Evolutionary conservation across 2,888 invertebrate species (phyloP).

Genomic region (Pycnomerus fuliginosus): DNA sequence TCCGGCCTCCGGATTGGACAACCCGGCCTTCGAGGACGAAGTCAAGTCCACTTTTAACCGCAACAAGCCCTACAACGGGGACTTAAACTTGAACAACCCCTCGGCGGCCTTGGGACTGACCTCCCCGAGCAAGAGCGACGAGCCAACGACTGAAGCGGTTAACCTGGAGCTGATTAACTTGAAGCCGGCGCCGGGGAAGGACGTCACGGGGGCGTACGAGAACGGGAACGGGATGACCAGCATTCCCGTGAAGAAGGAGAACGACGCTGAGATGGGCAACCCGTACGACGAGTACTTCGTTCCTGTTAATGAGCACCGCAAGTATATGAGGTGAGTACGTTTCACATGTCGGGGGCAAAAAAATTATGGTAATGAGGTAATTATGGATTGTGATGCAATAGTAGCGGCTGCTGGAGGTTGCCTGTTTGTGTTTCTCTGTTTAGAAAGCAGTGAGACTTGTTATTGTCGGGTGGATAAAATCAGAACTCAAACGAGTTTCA

Average conservation of each 20-base stretch:
- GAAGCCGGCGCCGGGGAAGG: slow-evolving; percentile 60
- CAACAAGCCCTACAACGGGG: slow-evolving; percentile 47
- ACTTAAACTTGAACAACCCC: slow-evolving; percentile 35
- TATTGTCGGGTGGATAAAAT: no score
- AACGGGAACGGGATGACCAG: slow-evolving; percentile 45
- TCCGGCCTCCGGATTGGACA: slow-evolving; percentile 51
- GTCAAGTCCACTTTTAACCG: slow-evolving; percentile 47
- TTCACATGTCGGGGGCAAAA: no score
- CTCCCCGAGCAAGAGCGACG: slow-evolving; percentile 41
- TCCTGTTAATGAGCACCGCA: slow-evolving; percentile 80
- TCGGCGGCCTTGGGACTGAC: slow-evolving; percentile 38
- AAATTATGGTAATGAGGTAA: no score
- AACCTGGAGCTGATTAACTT: slow-evolving; percentile 78
- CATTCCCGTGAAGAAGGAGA: slow-evolving; percentile 64
- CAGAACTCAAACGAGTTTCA: no score
- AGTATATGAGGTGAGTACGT: slow-evolving; percentile 72
- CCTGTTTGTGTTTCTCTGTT: no score
- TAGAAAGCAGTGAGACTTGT: no score
- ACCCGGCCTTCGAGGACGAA: slow-evolving; percentile 53
- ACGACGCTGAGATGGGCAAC: slow-evolving; percentile 65
- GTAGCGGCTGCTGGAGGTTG: no score
- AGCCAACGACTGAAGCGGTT: slow-evolving; percentile 64
- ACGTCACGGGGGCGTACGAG: slow-evolving; percentile 55
- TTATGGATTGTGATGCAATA: no score
- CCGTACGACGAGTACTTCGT: slow-evolving; percentile 84